Evolutionary conservation across 1,140 invertebrate genomes (phyloP).

Genomic region (Drosophila nigromelanica): DNA sequence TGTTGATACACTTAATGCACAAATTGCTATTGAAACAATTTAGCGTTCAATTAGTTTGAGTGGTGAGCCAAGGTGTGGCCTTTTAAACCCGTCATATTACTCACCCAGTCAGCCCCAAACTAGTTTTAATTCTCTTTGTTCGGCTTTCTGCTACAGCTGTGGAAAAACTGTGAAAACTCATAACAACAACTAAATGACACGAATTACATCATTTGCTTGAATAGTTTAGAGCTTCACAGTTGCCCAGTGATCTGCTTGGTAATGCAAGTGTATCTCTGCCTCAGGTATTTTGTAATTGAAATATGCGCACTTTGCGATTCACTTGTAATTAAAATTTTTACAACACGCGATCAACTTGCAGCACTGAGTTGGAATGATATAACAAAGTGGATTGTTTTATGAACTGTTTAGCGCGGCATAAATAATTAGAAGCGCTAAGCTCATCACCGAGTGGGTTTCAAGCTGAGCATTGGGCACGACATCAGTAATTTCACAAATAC

Average conservation of each 20-base stretch:
- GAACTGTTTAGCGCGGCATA: slow-evolving; percentile 71
- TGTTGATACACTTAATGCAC: slow-evolving; percentile 70
- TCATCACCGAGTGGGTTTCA: not conserved
- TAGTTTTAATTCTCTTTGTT: slow-evolving; percentile 26
- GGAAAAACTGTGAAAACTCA: slow-evolving; percentile 13
- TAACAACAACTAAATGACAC: slow-evolving; percentile 28
- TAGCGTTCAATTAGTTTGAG: slow-evolving; percentile 77
- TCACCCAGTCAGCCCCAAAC: not conserved
- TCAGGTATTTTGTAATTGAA: slow-evolving; percentile 72
- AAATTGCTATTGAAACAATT: slow-evolving; percentile 71
- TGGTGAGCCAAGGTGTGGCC: slow-evolving; percentile 56
- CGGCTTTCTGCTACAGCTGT: slow-evolving; percentile 1
- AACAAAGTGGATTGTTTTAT: slow-evolving; percentile 73
- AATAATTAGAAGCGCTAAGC: slow-evolving; percentile 54
- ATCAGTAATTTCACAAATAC: slow-evolving; percentile 2
- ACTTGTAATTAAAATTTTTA: slow-evolving; percentile 60
- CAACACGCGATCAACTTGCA: slow-evolving; percentile 58
- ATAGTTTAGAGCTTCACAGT: not conserved
- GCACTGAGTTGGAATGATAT: slow-evolving; percentile 56
- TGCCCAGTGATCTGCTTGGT: slow-evolving; percentile 22
- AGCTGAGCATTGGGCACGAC: slow-evolving; percentile 42
- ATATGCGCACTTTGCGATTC: slow-evolving; percentile 40
- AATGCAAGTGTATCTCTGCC: slow-evolving; percentile 25
- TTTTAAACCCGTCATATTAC: not conserved
- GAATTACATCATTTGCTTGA: slow-evolving; percentile 37